These are phyloP conservation scores for Scytalopus superciliaris DNA, from an alignment of 2,113 vertebrate species.

Conservation along the genomic window DNA sequence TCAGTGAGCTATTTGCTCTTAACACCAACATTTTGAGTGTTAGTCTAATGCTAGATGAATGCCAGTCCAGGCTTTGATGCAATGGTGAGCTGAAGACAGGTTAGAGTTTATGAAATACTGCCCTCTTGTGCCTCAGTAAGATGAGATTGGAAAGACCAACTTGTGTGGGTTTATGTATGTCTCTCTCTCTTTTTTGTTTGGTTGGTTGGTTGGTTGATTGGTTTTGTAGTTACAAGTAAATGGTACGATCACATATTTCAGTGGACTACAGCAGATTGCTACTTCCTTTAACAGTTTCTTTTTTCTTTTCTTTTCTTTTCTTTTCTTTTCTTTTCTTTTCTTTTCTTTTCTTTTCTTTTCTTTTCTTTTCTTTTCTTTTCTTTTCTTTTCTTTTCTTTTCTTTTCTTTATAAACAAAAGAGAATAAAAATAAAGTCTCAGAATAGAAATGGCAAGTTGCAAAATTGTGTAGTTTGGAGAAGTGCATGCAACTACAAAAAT, in stretches of 20 bases:
- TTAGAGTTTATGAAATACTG: slow-evolving; percentile 51
- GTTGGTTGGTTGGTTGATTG: too few relatives aligned
- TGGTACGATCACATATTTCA: neutral
- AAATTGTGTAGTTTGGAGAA: neutral
- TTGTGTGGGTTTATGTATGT: neutral
- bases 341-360: neutral
- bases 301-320: neutral
- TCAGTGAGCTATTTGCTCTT: neutral
- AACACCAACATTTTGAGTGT: neutral
- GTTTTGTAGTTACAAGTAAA: neutral
- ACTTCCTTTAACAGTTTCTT: neutral
- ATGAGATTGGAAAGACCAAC: neutral
- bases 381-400: neutral
- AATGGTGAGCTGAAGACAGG: neutral
- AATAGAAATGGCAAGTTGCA: neutral
- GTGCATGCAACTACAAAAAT: neutral
- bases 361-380: neutral
- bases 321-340: neutral
- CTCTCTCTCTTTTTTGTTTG: accelerated
- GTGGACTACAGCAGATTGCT: neutral
- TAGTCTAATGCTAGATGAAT: neutral
- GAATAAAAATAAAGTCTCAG: neutral
- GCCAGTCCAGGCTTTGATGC: neutral
- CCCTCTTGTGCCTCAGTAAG: slow-evolving; percentile 20
- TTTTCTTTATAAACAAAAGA: neutral